These are phyloP conservation scores for Paraescarpia echinospica DNA, from an alignment of 1,140 invertebrate species.

Conservation along the genomic window DNA sequence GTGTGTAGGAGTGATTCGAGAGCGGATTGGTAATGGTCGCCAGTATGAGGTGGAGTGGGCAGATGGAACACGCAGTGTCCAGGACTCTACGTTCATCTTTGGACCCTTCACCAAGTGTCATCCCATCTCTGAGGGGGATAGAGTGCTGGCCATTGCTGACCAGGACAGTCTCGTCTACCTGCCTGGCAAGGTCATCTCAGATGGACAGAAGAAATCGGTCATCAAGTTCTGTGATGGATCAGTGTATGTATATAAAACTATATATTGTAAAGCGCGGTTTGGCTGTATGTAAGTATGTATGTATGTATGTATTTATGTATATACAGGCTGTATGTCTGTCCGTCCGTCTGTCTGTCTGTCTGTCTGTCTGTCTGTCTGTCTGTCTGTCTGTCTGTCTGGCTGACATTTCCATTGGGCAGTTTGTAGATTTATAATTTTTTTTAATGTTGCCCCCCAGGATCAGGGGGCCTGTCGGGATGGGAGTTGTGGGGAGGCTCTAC, in stretches of 20 bases:
- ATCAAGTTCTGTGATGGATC: slow-evolving; percentile 43
- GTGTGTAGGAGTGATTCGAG: slow-evolving; percentile 23
- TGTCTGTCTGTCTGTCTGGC: too few species aligned
- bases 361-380: too few species aligned
- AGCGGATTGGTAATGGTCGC: slow-evolving; percentile 33
- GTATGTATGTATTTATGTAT: too few species aligned
- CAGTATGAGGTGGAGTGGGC: slow-evolving; percentile 40
- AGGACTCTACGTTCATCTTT: slow-evolving; percentile 44
- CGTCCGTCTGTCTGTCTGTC: too few species aligned
- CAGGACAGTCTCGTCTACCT: slow-evolving; percentile 36
- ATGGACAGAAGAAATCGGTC: slow-evolving; percentile 22
- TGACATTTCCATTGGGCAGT: too few species aligned
- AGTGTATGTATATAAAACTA: slow-evolving; percentile 34
- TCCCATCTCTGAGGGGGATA: slow-evolving; percentile 29
- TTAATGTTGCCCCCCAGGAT: too few species aligned
- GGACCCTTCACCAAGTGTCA: slow-evolving; percentile 38
- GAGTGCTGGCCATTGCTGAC: slow-evolving; percentile 34
- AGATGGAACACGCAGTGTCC: slow-evolving; percentile 35
- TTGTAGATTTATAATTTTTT: too few species aligned
- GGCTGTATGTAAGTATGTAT: too few species aligned
- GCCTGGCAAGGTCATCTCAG: slow-evolving; percentile 39
- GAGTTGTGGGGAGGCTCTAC: too few species aligned
- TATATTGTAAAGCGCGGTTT: too few species aligned
- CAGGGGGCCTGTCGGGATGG: too few species aligned
- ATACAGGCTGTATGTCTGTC: too few species aligned